A percentile compares a stretch with the other conserved stretches of the same genome.
These are phyloP conservation scores for Torymus tubicola DNA, from an alignment of 2,888 invertebrate species.

Conservation along the genomic window DNA sequence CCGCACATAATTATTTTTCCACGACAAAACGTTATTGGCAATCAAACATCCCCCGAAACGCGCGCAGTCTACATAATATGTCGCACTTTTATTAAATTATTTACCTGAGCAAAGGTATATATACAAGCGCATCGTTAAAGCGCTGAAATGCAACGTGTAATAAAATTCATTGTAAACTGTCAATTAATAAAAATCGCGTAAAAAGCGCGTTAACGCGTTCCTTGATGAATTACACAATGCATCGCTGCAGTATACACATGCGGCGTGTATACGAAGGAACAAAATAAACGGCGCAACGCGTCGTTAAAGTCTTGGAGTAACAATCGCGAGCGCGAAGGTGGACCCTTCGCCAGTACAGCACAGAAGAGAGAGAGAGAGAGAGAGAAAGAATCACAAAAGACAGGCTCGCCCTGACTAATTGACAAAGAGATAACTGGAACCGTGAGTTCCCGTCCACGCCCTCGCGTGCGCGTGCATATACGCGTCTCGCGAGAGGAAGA, in stretches of 20 bases:
- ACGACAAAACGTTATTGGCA: too few relatives aligned
- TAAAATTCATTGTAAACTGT: slow-evolving; percentile 44
- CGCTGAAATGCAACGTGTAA: not conserved
- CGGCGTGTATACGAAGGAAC: slow-evolving; percentile 9
- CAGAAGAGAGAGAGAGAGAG: slow-evolving; percentile 3
- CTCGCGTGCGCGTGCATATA: not conserved
- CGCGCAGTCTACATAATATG: too few relatives aligned
- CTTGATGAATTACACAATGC: slow-evolving; percentile 34
- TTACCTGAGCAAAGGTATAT: too few relatives aligned
- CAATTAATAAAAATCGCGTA: slow-evolving; percentile 48
- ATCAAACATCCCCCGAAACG: too few relatives aligned
- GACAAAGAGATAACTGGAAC: slow-evolving; percentile 56
- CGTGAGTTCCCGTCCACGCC: slow-evolving; percentile 38
- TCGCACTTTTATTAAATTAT: too few relatives aligned
- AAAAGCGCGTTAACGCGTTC: slow-evolving; percentile 35
- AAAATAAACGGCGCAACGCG: slow-evolving; percentile 46
- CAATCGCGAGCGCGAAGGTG: slow-evolving; percentile 42
- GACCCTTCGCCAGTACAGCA: slow-evolving; percentile 6
- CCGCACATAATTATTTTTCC: too few relatives aligned
- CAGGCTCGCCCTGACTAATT: slow-evolving; percentile 57
- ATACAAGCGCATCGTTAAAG: slow-evolving; percentile 2
- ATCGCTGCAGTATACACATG: not conserved
- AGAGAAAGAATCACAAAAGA: slow-evolving; percentile 52
- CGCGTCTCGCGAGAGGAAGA: not conserved
- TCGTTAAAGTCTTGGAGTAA: slow-evolving; percentile 51